Base-by-base conservation (phyloP, 2,113 vertebrate genomes). In the Cololabis saira region DNA sequence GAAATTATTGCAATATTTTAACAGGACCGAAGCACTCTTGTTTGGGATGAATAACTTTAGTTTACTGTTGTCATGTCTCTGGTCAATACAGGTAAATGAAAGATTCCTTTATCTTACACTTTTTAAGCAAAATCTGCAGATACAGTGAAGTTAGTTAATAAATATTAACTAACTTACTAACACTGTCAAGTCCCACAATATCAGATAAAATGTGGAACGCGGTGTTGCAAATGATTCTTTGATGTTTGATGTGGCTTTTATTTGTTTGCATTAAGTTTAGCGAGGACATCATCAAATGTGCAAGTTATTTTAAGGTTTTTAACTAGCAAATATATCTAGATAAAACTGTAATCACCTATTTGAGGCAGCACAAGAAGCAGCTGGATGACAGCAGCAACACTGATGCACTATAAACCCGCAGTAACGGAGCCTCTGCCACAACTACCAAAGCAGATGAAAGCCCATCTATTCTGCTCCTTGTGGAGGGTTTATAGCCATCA, bases 401-500 rank as follows among this genome's bases (percentile, higher is more conserved):
- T 80, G 67, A 84, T 64, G 51, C 49, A 40, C 30, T 13, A 74
- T 50, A 50, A 81, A 81, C 57, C 53, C 24, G 22, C 16, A 68
- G 57, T 11, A 24, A 76, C 41, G 16, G 5, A 58, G 41, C n/a
- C 37, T 65, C 49, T 1, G 11, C 2, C 44, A 64, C 57, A 76
- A 58, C 53, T 16, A 61, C 37, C 12, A 21, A 21, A 49, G 1
- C 61, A 59, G 70, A 81, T 80, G 60, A 77, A 86, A 86, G 83
- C 61, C 30, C 52, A 57, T 74, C 37, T 41, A 54, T 66, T 79
- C 30, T 18, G 30, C 67, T 67, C 55, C 62, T 86, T 72, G 61
- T 74, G 61, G 61, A 70, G 1, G 27, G 64, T 67, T 78, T 74
- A 65, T 40, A 58, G 40, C 77, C 77, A 78, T 81, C 78, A 85